phyloP scores from a whole-genome alignment of 2,888 invertebrate species.

The Crioceris asparagi region DNA sequence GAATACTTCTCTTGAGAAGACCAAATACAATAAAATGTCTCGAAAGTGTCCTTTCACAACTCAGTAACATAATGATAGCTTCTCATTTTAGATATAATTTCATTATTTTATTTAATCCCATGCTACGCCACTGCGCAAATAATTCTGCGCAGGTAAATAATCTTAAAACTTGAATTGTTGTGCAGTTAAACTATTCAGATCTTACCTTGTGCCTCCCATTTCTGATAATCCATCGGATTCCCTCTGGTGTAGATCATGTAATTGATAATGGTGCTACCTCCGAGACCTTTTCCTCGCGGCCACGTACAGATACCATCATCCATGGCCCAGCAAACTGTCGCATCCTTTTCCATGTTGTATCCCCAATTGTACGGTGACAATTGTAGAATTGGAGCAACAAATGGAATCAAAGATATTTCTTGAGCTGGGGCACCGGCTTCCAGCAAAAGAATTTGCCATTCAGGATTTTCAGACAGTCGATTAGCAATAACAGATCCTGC shows the following conservation, averaged over 20 bases:
- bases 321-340: slow-evolving; percentile 13
- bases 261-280: slow-evolving; percentile 37
- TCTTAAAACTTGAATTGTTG: too few species aligned
- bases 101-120: too few species aligned
- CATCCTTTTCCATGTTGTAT: slow-evolving; percentile 33
- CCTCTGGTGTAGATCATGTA: slow-evolving; percentile 48
- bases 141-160: too few species aligned
- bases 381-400: slow-evolving; percentile 35
- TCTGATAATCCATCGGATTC: slow-evolving; percentile 55
- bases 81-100: too few species aligned
- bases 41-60: too few species aligned
- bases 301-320: slow-evolving; percentile 25
- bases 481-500: slow-evolving; percentile 43
- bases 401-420: slow-evolving; percentile 33
- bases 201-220: slow-evolving; percentile 40
- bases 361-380: slow-evolving; percentile 37
- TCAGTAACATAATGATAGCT: too few species aligned
- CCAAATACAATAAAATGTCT: too few species aligned
- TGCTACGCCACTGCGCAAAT: too few species aligned
- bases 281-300: slow-evolving; percentile 47
- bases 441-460: slow-evolving; percentile 31
- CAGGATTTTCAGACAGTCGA: slow-evolving; percentile 38
- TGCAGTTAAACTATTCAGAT: too few species aligned
- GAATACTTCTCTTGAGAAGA: too few species aligned
- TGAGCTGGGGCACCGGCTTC: slow-evolving; percentile 29